These are phyloP conservation scores for Mamestra brassicae DNA, from an alignment of 2,888 invertebrate species.

Conservation along the genomic window DNA sequence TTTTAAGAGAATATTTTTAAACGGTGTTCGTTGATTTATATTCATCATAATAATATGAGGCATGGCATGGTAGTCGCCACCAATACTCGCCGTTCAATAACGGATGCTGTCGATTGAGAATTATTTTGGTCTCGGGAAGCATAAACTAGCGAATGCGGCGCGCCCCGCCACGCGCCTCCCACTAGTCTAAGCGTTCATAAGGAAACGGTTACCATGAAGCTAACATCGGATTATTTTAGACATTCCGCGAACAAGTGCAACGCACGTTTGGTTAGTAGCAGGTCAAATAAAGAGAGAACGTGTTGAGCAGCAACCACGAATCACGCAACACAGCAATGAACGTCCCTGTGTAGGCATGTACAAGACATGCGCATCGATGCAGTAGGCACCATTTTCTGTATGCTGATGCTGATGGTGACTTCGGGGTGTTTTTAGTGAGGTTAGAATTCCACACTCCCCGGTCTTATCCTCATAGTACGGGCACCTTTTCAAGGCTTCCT, in stretches of 20 bases:
- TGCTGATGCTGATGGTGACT: not conserved
- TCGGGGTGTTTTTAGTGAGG: not conserved
- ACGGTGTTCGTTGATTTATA: slow-evolving; percentile 59
- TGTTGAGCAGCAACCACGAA: slow-evolving; percentile 55
- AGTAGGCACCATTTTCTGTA: slow-evolving; percentile 61
- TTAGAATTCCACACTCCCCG: not conserved
- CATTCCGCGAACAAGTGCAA: slow-evolving; percentile 72
- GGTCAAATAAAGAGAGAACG: slow-evolving; percentile 36
- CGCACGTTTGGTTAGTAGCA: slow-evolving; percentile 44
- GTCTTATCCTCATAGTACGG: not conserved
- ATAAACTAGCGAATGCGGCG: slow-evolving; percentile 78
- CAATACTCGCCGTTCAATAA: slow-evolving; percentile 77
- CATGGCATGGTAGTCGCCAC: slow-evolving; percentile 65
- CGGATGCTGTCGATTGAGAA: slow-evolving; percentile 87
- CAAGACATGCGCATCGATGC: slow-evolving; percentile 45
- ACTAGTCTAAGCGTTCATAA: slow-evolving; percentile 76
- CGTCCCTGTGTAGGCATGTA: not conserved
- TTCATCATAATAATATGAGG: slow-evolving; percentile 67
- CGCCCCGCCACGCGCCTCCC: slow-evolving; percentile 69
- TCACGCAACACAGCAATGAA: slow-evolving; percentile 29
- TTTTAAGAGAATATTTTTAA: slow-evolving; percentile 69
- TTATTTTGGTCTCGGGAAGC: slow-evolving; percentile 88
- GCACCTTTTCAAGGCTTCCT: not conserved
- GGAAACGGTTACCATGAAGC: slow-evolving; percentile 77
- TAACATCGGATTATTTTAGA: slow-evolving; percentile 67